phyloP scores from a whole-genome alignment of 2,797 vertebrate genomes.

The Galaxias olidus region DNA sequence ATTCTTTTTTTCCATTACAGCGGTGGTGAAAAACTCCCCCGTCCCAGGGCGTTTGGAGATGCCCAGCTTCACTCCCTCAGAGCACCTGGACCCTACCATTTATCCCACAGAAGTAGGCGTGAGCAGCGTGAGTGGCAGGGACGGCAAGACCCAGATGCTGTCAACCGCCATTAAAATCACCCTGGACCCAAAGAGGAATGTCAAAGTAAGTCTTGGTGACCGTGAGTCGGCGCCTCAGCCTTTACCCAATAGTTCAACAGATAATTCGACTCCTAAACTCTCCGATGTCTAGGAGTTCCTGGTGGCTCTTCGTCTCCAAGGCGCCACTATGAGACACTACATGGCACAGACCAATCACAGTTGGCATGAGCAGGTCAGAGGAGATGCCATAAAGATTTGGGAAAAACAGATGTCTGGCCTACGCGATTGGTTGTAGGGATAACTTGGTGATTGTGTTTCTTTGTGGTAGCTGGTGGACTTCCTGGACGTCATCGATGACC shows the following conservation, averaged over 20 bases:
- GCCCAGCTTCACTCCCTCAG: constrained; percentile 78
- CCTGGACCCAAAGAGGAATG: constrained; percentile 82
- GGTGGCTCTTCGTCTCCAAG: constrained; percentile 86
- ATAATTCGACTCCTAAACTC: too few species aligned
- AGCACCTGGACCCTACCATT: constrained; percentile 83
- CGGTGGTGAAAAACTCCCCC: constrained; percentile 76
- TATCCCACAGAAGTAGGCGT: constrained; percentile 87
- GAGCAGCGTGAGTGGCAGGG: constrained; percentile 75
- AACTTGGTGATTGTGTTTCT: neutral
- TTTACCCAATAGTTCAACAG: too few species aligned
- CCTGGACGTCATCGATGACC: constrained; percentile 88
- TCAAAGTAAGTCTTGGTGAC: constrained; percentile 76
- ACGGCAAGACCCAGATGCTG: constrained; percentile 80
- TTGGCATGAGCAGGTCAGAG: constrained; percentile 87
- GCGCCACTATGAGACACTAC: constrained; percentile 86
- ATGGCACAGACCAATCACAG: constrained; percentile 83
- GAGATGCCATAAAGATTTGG: neutral
- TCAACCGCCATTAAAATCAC: constrained; percentile 88
- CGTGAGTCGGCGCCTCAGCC: neutral
- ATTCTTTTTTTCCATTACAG: constrained; percentile 57
- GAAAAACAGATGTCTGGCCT: neutral
- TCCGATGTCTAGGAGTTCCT: constrained; percentile 82
- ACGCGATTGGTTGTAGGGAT: neutral
- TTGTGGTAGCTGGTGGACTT: constrained; percentile 84
- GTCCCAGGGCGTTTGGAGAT: constrained; percentile 79